These are phyloP conservation scores for Struthidea cinerea DNA, from an alignment of 2,113 vertebrate species.

Conservation along the genomic window DNA sequence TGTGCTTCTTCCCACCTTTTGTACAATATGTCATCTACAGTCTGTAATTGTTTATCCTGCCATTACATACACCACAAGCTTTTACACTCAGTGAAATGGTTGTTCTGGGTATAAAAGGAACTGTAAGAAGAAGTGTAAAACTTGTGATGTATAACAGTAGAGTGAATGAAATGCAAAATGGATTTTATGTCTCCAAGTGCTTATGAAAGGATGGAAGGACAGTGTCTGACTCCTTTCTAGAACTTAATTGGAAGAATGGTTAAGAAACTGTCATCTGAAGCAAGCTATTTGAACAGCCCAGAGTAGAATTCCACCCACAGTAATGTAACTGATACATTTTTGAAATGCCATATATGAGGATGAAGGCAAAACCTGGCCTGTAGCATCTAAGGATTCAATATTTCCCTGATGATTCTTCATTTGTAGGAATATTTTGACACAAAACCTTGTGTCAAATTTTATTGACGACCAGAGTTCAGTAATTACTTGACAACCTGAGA, in stretches of 20 bases:
- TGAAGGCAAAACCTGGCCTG: neutral
- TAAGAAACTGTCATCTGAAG: neutral
- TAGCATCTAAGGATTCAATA: neutral
- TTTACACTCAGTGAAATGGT: slow-evolving; percentile 30
- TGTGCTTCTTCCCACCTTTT: neutral
- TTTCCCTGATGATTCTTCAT: neutral
- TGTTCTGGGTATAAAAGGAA: slow-evolving; percentile 25
- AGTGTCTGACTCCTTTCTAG: neutral
- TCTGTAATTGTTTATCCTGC: slow-evolving; percentile 29
- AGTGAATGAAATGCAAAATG: neutral
- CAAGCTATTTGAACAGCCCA: neutral
- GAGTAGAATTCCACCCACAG: neutral
- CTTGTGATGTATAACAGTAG: slow-evolving; percentile 15
- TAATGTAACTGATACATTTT: neutral
- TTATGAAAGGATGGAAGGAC: neutral
- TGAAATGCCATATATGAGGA: neutral
- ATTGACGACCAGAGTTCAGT: neutral
- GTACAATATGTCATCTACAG: neutral
- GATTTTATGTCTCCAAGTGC: neutral
- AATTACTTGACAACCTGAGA: neutral
- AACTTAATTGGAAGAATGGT: neutral
- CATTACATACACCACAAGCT: slow-evolving; percentile 42
- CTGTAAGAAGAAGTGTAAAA: slow-evolving; percentile 41
- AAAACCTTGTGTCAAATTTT: neutral
- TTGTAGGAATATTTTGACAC: neutral